Base-by-base conservation (phyloP, 2,113 vertebrate species). In the Sphaerodactylus townsendi region DNA sequence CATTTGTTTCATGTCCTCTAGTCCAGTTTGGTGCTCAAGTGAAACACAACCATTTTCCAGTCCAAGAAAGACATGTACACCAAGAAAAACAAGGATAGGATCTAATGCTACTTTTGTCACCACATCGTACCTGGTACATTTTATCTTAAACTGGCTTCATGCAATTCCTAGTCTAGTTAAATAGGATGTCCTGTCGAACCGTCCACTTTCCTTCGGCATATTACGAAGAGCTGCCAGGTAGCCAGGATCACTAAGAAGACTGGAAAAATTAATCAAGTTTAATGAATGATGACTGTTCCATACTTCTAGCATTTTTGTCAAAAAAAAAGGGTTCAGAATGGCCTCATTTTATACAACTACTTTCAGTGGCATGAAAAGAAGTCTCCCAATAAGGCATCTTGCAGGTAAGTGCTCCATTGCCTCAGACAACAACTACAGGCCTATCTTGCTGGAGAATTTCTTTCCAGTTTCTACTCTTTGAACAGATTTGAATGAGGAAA, bases 91-190 rank as follows among this genome's bases (percentile, higher is more conserved):
- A 44, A 6, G 1, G 44, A 0, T 70, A 39, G 0, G 1, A 75
- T 25, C 1, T 72, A 28, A 75, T 88, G 4, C 66, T 62, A 91
- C 69, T 89, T 69, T 88, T 84, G 81, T 90, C 93, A 90, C 14
- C 0, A 78, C 17, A 86, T 69, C 91, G 82, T 97, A 99, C 98
- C 98, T 98, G 97, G 95, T 90, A 87, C 94, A 82, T 95, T 93
- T 97, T 95, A 99, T 97, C 91, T 95, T 95, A 94, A 99, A 99
- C 25, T 98, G 98, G 86, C 99, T 99, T 83, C 97, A 97, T 88
- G 97, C 94, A 33, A 99, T 97, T 89, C 98, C 97, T 78, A 96
- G 93, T 99, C 98, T 10, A 96, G 97, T 69, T n/a, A 99, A 96
- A 90, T 96, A 93, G 90, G 69, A 44, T 28, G 91, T 90, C 87